phyloP scores from a whole-genome alignment of 2,113 vertebrate genomes.

The Tyrannus savana region DNA sequence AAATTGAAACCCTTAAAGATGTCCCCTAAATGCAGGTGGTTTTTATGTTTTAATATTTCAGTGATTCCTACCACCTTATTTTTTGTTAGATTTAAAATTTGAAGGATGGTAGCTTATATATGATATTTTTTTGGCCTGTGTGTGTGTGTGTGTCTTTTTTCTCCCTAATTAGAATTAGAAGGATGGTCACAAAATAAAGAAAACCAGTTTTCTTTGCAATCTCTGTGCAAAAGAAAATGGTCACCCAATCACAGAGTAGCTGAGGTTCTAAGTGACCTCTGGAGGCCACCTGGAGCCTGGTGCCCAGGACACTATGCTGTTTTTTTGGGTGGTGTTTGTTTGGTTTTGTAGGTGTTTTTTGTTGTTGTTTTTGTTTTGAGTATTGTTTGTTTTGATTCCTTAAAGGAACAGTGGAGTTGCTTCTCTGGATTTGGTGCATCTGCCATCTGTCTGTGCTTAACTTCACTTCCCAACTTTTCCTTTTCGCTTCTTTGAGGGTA shows the following conservation, averaged over 20 bases:
- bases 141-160: neutral
- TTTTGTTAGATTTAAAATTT: neutral
- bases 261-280: neutral
- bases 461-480: neutral
- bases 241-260: neutral
- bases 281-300: neutral
- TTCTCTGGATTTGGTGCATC: neutral
- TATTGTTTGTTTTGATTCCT: neutral
- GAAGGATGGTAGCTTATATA: neutral
- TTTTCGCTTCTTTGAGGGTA: neutral
- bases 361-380: neutral
- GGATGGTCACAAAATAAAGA: accelerated
- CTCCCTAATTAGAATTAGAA: neutral
- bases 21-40: neutral
- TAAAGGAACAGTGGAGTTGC: neutral
- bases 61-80: neutral
- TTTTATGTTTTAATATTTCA: neutral
- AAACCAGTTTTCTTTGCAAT: neutral
- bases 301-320: neutral
- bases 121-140: no score
- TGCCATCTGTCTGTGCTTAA: neutral
- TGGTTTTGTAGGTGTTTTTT: neutral
- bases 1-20: neutral
- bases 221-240: neutral
- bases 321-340: neutral